Base-by-base conservation (phyloP, 1,140 invertebrate species). In the Ladona fulva region DNA sequence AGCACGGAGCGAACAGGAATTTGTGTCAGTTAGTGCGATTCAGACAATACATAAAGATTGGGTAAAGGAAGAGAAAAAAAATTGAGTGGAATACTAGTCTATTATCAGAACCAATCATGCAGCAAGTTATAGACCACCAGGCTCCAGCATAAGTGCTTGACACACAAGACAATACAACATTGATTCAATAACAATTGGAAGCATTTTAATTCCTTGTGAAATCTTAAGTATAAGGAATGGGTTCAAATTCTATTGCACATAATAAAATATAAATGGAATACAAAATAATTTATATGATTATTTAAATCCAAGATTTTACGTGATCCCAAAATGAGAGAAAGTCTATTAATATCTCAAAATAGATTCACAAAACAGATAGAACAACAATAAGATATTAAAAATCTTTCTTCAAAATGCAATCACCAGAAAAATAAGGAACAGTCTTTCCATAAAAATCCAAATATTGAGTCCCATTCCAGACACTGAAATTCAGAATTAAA, bases 11-110 rank as follows among this genome's bases (percentile, higher is more conserved):
- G 52, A 66, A 66, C 52, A 66, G 52, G 52, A 66, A 79, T 29
- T 79, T 79, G 79, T 78, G 78, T 79, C 77, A 79, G 78, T 77
- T 44, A 78, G 24, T 80, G 76, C 77, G 78, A 76, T 75, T 75
- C 24, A 75, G 74, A 29, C 37, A 75, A 42, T 75, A 42, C 74
- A 75, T 75, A 75, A 75, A 75, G 74, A 75, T 42, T 29, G 24
- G 24, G 37, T 29, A 75, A 25, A 42, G 24, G 74, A 25, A 66
- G n/a, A 22, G n/a, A 22, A 66, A 16, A 66, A 66, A 66, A 66
- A 19, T 66, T 66, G 52, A 66, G n/a, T 66, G 52, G 52, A 66
- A 66, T 22, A 66, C 52, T 66, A 66, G 14, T 6, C 52, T 66
- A 66, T 66, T 12, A 19, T 22, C 52, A 66, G 52, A 66, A 66